A percentile compares a stretch with the other conserved stretches of the same genome.
Evolutionary conservation across 1,140 invertebrate species (phyloP).

Genomic region (Drosophila auraria): DNA sequence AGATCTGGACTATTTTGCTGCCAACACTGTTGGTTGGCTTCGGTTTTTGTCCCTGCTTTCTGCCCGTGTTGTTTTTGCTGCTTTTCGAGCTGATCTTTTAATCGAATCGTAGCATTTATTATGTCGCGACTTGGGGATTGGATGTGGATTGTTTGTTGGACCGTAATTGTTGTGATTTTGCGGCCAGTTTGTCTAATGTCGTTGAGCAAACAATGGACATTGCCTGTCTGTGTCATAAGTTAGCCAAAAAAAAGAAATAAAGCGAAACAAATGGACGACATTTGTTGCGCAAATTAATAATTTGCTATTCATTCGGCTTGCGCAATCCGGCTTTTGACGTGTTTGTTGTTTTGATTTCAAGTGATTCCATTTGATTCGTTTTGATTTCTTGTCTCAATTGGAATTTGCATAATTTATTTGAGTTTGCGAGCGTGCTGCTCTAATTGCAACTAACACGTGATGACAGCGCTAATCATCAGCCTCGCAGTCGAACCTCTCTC

Average conservation of each 20-base stretch:
- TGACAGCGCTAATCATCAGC: slow-evolving; percentile 58
- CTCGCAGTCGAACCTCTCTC: slow-evolving; percentile 19
- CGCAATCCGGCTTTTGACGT: slow-evolving; percentile 45
- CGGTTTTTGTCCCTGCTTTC: slow-evolving; percentile 29
- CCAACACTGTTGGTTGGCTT: neutral
- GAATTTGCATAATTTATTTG: slow-evolving; percentile 48
- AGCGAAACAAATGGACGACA: slow-evolving; percentile 59
- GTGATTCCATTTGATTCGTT: slow-evolving; percentile 33
- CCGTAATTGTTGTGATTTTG: slow-evolving; percentile 50
- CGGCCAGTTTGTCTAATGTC: slow-evolving; percentile 74
- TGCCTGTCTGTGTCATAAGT: slow-evolving; percentile 67
- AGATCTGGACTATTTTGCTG: neutral
- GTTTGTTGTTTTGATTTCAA: slow-evolving; percentile 36
- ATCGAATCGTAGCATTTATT: slow-evolving; percentile 83
- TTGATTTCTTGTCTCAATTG: slow-evolving; percentile 68
- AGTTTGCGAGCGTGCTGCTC: slow-evolving; percentile 46
- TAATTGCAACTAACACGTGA: slow-evolving; percentile 82
- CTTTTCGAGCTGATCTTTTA: slow-evolving; percentile 76
- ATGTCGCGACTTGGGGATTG: slow-evolving; percentile 54
- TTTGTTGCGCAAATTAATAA: slow-evolving; percentile 79
- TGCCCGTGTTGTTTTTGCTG: slow-evolving; percentile 25
- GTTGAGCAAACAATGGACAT: slow-evolving; percentile 79
- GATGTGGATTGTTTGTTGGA: slow-evolving; percentile 50
- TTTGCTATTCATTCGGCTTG: slow-evolving; percentile 43
- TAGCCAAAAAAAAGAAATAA: slow-evolving; percentile 25